A percentile compares a stretch with the other conserved stretches of the same genome.
Conservation (phyloP, 2,797 vertebrate species). For the Syngnathus rostellatus region DNA sequence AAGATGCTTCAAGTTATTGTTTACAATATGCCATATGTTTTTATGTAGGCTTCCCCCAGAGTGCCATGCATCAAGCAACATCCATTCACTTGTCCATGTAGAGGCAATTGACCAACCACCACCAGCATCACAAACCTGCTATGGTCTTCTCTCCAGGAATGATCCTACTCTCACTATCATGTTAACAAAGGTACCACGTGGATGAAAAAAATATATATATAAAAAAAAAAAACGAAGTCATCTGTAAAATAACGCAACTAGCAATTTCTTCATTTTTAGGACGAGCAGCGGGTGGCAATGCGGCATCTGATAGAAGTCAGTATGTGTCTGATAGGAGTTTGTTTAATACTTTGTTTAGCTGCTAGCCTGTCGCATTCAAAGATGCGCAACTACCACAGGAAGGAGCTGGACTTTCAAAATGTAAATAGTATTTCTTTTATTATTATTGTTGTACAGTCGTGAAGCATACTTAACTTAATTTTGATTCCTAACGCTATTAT, state of each 20-base stretch:
- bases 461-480: neutral
- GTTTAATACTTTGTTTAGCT: conserved; percentile 56
- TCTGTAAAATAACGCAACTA: neutral
- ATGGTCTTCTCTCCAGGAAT: conserved; percentile 48
- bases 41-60: conserved; percentile 51
- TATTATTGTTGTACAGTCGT: neutral
- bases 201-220: neutral
- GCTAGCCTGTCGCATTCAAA: conserved; percentile 42
- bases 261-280: conserved; percentile 40
- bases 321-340: conserved; percentile 56
- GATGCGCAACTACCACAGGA: conserved; percentile 29
- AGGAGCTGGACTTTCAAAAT: conserved; percentile 50
- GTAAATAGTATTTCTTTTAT: conserved; percentile 34
- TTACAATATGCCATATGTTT: conserved; percentile 8
- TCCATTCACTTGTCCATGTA: conserved; percentile 33
- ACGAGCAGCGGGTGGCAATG: conserved; percentile 55
- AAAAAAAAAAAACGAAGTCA: too few relatives aligned
- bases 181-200: conserved; percentile 60
- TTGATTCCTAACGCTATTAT: neutral
- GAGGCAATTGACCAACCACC: conserved; percentile 26
- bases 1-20: conserved; percentile 4
- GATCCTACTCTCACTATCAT: conserved; percentile 65
- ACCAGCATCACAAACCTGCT: conserved; percentile 49
- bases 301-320: conserved; percentile 62
- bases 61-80: conserved; percentile 43